Base-by-base conservation (phyloP, 1,140 invertebrate species). In the Rhagoletis pomonella region DNA sequence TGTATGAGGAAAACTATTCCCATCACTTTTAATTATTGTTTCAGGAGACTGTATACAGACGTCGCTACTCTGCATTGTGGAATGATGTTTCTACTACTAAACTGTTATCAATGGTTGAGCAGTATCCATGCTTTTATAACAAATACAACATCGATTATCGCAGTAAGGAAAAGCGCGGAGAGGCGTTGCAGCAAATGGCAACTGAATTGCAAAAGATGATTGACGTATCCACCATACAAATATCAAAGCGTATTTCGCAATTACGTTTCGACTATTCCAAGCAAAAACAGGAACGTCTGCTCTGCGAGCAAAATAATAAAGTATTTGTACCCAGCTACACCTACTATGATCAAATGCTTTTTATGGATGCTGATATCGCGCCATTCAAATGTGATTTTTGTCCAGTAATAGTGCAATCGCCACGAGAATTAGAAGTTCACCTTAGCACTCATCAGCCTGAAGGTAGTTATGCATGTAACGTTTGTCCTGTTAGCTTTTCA, bases 261-360 rank as follows among this genome's bases (percentile, higher is more conserved):
- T 86, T 92, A 69, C 91, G 91, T 62, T 92, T 92, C 44, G 91
- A 92, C 59, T 92, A 92, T 86, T 92, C 91, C 44, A 92, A 91
- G 19, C 91, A 92, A 85, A 92, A 92, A 67, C 89, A 89, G 84
- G 91, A 92, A 50, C 89, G 91, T 7, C 44, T 92, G 14, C 89
- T 89, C 44, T 90, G 91, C 65, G 91, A 92, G 9, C 90, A 90
- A 0, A 87, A 88, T 39, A 90, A 90, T 6, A 89, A 90, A n/a
- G 89, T 89, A 58, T 92, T 92, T 62, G 88, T 89, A 65, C 89
- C 91, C 7, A 91, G 89, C 14, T 92, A 92, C 19, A 91, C 89
- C 14, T 92, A 92, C 64, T 92, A 92, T 59, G 91, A 92, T 55
- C 90, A 90, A 64, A 92, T 92, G 91, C 88, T 81, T 58, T 92